phyloP scores from a whole-genome alignment of 2,797 vertebrate species.

The Propithecus perrieri region DNA sequence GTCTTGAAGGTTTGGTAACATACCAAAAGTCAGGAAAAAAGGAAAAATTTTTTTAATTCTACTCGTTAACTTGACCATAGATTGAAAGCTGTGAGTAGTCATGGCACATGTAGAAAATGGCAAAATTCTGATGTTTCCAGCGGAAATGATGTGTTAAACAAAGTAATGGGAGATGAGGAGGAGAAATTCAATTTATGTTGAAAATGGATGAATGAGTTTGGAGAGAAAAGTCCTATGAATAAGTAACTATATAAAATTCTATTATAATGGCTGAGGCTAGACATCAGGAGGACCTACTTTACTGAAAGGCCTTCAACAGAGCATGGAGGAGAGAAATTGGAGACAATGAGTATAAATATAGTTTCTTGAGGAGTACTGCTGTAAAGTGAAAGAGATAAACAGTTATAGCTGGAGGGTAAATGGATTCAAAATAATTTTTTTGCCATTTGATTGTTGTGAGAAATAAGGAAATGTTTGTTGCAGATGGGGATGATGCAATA shows the following conservation, averaged over 20 bases:
- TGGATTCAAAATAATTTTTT: background rate
- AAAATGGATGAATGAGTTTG: background rate
- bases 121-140: background rate
- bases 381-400: background rate
- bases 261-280: background rate
- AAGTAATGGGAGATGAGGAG: background rate
- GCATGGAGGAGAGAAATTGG: background rate
- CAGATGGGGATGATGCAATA: background rate
- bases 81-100: background rate
- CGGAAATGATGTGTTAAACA: background rate
- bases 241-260: background rate
- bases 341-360: background rate
- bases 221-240: background rate
- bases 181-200: background rate
- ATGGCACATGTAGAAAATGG: rapidly evolving
- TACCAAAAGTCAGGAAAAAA: background rate
- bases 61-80: background rate
- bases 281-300: background rate
- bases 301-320: background rate
- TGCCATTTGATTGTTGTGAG: background rate
- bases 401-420: background rate
- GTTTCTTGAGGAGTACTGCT: background rate
- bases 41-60: background rate
- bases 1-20: background rate
- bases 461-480: background rate